phyloP scores from a whole-genome alignment of 64 coral and sea anemone genomes.

The Acropora yongei region DNA sequence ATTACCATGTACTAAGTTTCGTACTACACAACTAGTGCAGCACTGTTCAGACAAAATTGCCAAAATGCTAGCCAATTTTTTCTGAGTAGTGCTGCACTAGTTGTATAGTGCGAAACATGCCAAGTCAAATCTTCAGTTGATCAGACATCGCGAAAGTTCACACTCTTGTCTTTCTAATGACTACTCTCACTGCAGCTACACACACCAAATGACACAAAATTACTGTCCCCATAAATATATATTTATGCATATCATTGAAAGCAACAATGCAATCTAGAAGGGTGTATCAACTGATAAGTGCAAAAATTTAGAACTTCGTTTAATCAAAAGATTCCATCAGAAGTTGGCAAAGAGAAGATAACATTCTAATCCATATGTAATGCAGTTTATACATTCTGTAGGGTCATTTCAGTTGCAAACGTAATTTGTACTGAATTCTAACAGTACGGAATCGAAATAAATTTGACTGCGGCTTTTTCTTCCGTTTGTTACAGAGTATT shows the following conservation, averaged over 20 bases:
- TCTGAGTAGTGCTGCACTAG: background rate
- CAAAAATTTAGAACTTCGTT: background rate
- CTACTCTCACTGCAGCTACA: background rate
- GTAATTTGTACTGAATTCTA: background rate
- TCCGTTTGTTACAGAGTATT: background rate
- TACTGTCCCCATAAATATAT: background rate
- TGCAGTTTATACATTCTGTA: background rate
- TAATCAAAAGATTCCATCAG: background rate
- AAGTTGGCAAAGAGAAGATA: background rate
- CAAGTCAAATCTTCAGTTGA: background rate
- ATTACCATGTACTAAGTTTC: background rate
- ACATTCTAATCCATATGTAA: background rate
- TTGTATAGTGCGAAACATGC: background rate
- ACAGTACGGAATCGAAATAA: background rate
- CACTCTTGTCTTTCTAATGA: background rate
- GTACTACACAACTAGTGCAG: background rate
- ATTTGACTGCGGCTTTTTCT: background rate
- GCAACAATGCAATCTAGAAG: background rate
- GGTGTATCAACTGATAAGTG: background rate
- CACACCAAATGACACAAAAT: background rate
- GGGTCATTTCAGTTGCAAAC: background rate
- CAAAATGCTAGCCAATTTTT: background rate
- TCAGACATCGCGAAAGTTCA: background rate
- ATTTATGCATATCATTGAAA: background rate
- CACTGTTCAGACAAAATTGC: background rate